Base-by-base conservation (phyloP, 1,140 invertebrate species). In the Nebria ingens region DNA sequence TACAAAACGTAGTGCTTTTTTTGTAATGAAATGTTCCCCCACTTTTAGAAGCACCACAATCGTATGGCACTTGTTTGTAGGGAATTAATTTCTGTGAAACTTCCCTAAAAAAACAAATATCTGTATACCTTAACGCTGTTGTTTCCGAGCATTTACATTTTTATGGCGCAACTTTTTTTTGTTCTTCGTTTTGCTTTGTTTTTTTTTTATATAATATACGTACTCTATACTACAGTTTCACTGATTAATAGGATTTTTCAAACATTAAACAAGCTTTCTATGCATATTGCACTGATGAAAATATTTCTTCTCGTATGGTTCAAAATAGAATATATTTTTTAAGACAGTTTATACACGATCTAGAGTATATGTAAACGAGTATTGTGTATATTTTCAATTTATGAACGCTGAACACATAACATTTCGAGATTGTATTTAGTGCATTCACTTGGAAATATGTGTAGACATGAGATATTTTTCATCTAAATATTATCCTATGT, bases 121-220 rank as follows among this genome's bases (percentile, higher is more conserved):
- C 3, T 17, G 6, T 45, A 17, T 45, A 11, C 40, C 40, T 12
- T 45, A 12, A 9, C 17, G 15, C 40, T 11, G 40, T 45, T 45
- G 40, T 45, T 45, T 45, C 17, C 9, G 17, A 17, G 17, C 17
- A 45, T 45, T 45, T 45, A 45, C 40, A 45, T 45, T 45, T 45
- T 45, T 45, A 45, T 45, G 25, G 25, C 4, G n/a, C n/a, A n/a
- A n/a, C n/a, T n/a, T n/a, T n/a, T n/a, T n/a, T n/a, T n/a, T n/a
- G n/a, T n/a, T n/a, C 25, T 29, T 29, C 25, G 25, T 29, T 29
- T 29, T 13, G 13, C 25, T 29, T 4, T 29, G 4, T 29, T n/a
- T n/a, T n/a, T n/a, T n/a, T n/a, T n/a, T n/a, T n/a, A n/a, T n/a
- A n/a, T n/a, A n/a, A n/a, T n/a, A n/a, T n/a, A n/a, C n/a, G n/a